Percentiles rank a stretch among this genome's conserved stretches.
phyloP scores from a whole-genome alignment of 2,797 vertebrate genomes.

The Scolopax rusticola region DNA sequence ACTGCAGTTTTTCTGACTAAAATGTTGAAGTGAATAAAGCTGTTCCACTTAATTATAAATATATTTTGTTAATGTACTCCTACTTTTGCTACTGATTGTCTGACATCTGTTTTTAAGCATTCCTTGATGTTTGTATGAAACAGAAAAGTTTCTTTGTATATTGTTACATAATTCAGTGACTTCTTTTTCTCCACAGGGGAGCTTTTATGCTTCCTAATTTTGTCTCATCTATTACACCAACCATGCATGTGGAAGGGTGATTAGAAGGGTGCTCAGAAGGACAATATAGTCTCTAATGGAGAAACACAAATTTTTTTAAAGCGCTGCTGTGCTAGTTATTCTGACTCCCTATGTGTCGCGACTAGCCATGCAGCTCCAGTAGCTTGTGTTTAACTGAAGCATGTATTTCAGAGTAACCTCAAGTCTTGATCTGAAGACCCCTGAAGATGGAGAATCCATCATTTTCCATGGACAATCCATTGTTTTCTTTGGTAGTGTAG shows the following conservation, averaged over 20 bases:
- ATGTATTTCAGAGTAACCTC: not conserved
- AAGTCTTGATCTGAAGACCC: not conserved
- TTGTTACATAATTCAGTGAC: not conserved
- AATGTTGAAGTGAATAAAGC: not conserved
- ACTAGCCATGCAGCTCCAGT: not conserved
- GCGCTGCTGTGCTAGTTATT: not conserved
- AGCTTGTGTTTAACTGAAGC: not conserved
- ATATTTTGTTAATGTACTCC: not conserved
- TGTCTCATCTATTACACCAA: not conserved
- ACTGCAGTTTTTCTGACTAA: not conserved
- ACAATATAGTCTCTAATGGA: not conserved
- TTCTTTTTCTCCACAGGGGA: not conserved
- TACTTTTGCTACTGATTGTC: not conserved
- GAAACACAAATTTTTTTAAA: not conserved
- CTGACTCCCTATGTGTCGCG: not conserved
- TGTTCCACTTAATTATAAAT: not conserved
- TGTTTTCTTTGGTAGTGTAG: not conserved
- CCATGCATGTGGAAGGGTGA: not conserved
- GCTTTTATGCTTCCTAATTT: not conserved
- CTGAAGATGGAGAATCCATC: not conserved
- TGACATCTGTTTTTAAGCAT: not conserved
- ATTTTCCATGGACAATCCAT: not conserved
- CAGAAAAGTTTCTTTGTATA: not conserved
- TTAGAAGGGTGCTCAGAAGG: not conserved
- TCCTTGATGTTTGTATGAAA: not conserved